These are phyloP conservation scores for Podocnemis expansa DNA, from an alignment of 2,113 vertebrate species.

Conservation along the genomic window DNA sequence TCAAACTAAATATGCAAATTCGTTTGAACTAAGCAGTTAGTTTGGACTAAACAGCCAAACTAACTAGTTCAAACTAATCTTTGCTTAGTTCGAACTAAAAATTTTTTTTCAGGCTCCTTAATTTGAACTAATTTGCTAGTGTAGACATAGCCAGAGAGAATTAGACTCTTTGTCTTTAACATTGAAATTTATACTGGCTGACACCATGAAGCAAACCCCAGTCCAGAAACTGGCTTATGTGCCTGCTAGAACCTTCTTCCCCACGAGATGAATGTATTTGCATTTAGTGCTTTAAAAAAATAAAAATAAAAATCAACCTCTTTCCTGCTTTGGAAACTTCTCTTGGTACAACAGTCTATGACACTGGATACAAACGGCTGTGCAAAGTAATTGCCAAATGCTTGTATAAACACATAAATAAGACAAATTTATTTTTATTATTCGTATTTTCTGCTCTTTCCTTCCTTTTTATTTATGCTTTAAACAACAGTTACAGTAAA, in stretches of 20 bases:
- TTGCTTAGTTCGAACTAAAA: no score
- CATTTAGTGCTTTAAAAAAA: neutral
- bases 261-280: neutral
- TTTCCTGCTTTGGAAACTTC: slow-evolving; percentile 19
- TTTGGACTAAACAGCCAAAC: no score
- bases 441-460: slow-evolving; percentile 71
- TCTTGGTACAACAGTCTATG: slow-evolving; percentile 3
- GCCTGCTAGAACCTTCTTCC: slow-evolving; percentile 25
- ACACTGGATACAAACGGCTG: slow-evolving; percentile 43
- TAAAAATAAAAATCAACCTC: neutral
- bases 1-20: no score
- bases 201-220: neutral
- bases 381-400: slow-evolving; percentile 70
- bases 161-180: neutral
- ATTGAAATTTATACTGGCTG: neutral
- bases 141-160: no score
- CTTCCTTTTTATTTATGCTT: slow-evolving; percentile 78
- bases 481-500: slow-evolving; percentile 80
- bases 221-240: neutral
- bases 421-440: slow-evolving; percentile 80
- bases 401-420: slow-evolving; percentile 77
- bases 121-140: no score
- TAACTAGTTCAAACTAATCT: no score
- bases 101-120: no score
- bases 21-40: no score